Conservation (phyloP, 2,797 vertebrate genomes). For the Podarcis lilfordi region DNA sequence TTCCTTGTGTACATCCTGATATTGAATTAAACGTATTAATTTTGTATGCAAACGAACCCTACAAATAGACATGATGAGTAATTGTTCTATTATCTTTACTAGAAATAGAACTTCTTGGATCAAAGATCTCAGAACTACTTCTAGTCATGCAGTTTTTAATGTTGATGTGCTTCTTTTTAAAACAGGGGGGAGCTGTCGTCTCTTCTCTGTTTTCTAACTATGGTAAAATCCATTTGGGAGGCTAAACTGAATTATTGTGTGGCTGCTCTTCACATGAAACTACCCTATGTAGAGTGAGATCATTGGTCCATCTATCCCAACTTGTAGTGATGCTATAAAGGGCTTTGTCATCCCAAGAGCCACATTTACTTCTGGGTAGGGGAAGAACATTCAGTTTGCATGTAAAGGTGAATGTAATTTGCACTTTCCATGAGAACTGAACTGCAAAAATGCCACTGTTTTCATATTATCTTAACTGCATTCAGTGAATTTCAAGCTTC, state of each 20-base stretch:
- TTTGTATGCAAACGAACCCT: not conserved
- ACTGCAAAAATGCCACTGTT: not conserved
- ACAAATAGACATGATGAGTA: not conserved
- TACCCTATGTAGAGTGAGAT: not conserved
- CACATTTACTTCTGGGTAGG: no score
- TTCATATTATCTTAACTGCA: not conserved
- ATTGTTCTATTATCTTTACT: slow-evolving; percentile 26
- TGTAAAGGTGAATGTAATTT: no score
- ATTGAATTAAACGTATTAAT: slow-evolving; percentile 31
- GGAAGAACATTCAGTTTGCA: no score
- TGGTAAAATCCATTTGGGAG: not conserved
- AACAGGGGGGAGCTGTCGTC: no score
- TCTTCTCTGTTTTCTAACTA: not conserved
- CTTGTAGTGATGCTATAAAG: no score
- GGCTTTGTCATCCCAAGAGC: no score
- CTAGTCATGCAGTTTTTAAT: slow-evolving; percentile 36
- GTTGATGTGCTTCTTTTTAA: slow-evolving; percentile 45
- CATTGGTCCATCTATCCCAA: not conserved
- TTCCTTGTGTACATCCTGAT: slow-evolving; percentile 7
- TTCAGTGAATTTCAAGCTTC: not conserved
- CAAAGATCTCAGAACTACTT: slow-evolving; percentile 38
- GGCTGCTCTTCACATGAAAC: not conserved
- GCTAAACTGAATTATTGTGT: not conserved
- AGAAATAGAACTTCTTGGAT: slow-evolving; percentile 42
- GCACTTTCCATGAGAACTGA: no score